Evolutionary conservation across 2,888 invertebrate species (phyloP).

Genomic region (Fabriciana adippe): DNA sequence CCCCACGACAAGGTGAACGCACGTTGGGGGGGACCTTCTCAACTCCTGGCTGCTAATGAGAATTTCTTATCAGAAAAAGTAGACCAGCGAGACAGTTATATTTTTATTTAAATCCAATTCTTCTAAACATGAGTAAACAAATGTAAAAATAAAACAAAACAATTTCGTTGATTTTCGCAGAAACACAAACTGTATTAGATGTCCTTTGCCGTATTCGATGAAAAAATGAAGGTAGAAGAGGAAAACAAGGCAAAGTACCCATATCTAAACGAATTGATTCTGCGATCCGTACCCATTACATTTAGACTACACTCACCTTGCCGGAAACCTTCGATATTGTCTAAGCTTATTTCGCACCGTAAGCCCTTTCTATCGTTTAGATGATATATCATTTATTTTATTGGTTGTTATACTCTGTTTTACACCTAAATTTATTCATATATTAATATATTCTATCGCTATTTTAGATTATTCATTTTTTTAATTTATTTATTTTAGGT

Average conservation of each 20-base stretch:
- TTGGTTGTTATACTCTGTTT: neutral
- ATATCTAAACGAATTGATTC: slow-evolving; percentile 12
- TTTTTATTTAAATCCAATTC: too few species aligned
- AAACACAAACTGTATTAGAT: slow-evolving; percentile 5
- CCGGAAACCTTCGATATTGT: slow-evolving; percentile 12
- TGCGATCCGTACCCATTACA: slow-evolving; percentile 9
- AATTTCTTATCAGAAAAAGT: too few species aligned
- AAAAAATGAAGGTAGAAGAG: slow-evolving; percentile 19
- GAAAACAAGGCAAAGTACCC: slow-evolving; percentile 14
- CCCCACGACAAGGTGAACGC: too few species aligned
- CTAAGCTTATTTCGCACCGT: slow-evolving; percentile 14
- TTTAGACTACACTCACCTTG: slow-evolving; percentile 7
- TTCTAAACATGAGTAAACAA: too few species aligned
- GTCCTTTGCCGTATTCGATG: slow-evolving; percentile 10
- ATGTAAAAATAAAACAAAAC: slow-evolving; percentile 6
- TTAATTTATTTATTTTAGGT: too few species aligned
- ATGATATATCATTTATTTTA: slow-evolving; percentile 16
- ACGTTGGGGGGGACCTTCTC: too few species aligned
- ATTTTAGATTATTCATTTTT: too few species aligned
- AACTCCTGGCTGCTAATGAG: too few species aligned
- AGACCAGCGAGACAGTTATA: too few species aligned
- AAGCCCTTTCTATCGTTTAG: slow-evolving; percentile 5
- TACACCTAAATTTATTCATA: too few species aligned
- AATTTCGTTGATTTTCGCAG: neutral
- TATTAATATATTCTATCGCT: too few species aligned